These are phyloP conservation scores for Thalassaphorura encarpata DNA, from an alignment of 1,140 invertebrate genomes.

Conservation along the genomic window DNA sequence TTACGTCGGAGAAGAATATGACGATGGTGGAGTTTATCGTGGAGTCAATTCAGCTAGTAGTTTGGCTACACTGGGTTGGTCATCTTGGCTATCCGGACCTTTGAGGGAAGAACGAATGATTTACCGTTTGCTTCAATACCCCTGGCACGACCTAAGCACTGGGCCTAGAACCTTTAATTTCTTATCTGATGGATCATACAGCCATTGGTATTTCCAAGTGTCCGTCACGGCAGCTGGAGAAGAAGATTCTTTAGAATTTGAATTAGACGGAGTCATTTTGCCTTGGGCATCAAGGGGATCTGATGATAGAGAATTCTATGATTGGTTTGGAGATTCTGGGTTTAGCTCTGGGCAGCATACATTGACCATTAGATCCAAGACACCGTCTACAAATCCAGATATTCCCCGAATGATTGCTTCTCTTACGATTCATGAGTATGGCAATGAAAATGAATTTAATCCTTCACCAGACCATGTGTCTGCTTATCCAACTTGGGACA, in stretches of 20 bases:
- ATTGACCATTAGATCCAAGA: constrained; percentile 14
- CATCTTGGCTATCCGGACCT: constrained; percentile 1
- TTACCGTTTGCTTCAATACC: constrained; percentile 13
- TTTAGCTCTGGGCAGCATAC: constrained; percentile 12
- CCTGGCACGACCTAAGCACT: constrained; percentile 17
- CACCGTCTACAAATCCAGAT: constrained; percentile 12
- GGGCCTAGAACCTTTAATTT: no score
- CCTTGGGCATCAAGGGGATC: constrained; percentile 14
- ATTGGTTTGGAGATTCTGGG: constrained; percentile 16
- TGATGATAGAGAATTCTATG: constrained; percentile 25
- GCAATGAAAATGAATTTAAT: constrained; percentile 15
- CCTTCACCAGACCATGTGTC: constrained; percentile 9
- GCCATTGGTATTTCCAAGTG: neutral
- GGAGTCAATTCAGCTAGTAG: constrained; percentile 10
- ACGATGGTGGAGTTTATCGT: constrained; percentile 2
- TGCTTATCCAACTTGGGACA: constrained; percentile 26
- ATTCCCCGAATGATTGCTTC: constrained; percentile 26
- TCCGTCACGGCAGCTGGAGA: constrained; percentile 20
- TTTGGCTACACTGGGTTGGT: constrained; percentile 3
- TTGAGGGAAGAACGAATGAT: constrained; percentile 13
- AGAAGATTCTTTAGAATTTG: constrained; percentile 19
- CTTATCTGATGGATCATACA: neutral
- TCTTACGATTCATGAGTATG: constrained; percentile 22
- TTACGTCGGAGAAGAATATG: constrained; percentile 16
- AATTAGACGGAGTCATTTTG: constrained; percentile 13